These are phyloP conservation scores for Caenorhabditis brenneri DNA, from an alignment of 1,140 invertebrate species.

Conservation along the genomic window DNA sequence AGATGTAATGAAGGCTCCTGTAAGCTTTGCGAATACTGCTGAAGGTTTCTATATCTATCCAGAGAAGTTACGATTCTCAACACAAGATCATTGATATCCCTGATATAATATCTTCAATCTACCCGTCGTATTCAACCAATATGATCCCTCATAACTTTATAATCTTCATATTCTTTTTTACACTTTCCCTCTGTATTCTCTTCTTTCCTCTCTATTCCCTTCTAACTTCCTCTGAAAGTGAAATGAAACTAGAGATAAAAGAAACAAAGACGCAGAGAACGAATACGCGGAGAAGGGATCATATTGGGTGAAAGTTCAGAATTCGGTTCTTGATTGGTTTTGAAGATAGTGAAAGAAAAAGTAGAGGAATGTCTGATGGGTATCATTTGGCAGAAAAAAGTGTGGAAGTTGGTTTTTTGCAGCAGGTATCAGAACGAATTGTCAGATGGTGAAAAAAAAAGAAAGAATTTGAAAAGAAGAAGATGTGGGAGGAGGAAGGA, in stretches of 20 bases:
- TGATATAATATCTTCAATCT: too few relatives aligned
- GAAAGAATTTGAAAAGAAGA: neutral
- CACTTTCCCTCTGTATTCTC: neutral
- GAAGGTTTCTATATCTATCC: too few relatives aligned
- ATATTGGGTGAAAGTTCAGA: conserved; percentile 26
- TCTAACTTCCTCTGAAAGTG: neutral
- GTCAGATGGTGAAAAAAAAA: neutral
- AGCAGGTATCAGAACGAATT: conserved; percentile 11
- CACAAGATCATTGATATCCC: too few relatives aligned
- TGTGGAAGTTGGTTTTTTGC: neutral
- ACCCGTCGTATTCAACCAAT: neutral
- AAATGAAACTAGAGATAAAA: neutral
- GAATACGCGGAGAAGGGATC: neutral
- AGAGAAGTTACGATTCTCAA: too few relatives aligned
- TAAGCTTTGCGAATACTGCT: too few relatives aligned
- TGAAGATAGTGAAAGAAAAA: conserved; percentile 23
- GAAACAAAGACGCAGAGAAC: neutral
- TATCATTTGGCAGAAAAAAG: conserved; percentile 26
- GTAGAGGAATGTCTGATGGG: neutral
- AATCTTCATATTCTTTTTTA: neutral
- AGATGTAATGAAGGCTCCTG: too few relatives aligned
- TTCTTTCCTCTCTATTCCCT: neutral
- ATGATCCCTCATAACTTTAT: neutral
- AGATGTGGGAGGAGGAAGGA: neutral
- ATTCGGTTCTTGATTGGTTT: conserved; percentile 38